These are phyloP conservation scores for Sympetrum striolatum DNA, from an alignment of 2,888 invertebrate genomes.

Conservation along the genomic window DNA sequence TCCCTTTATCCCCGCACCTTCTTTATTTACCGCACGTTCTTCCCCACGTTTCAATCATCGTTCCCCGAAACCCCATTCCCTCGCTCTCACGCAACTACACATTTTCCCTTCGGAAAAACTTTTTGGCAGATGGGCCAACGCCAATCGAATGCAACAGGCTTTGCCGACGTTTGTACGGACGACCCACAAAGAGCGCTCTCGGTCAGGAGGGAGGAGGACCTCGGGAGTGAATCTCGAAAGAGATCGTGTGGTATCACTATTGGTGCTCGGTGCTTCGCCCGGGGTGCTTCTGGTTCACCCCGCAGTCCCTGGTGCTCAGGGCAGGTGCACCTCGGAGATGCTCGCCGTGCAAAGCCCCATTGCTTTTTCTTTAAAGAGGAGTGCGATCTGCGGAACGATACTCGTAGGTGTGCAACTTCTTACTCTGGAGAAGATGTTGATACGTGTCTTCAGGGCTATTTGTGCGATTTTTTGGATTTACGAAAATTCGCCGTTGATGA, in stretches of 20 bases:
- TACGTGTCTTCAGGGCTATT: too few relatives aligned
- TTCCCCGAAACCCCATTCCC: neutral
- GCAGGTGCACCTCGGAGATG: neutral
- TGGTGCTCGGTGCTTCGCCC: neutral
- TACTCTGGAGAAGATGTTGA: too few relatives aligned
- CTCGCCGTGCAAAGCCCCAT: neutral
- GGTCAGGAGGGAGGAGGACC: neutral
- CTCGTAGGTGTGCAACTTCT: too few relatives aligned
- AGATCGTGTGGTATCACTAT: neutral
- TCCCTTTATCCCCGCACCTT: neutral
- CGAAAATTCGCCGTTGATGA: too few relatives aligned
- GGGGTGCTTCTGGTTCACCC: neutral
- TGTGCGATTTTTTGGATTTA: too few relatives aligned
- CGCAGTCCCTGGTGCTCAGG: neutral
- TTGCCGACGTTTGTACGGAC: slow-evolving; percentile 29
- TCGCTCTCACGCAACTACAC: neutral
- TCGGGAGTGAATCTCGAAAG: neutral
- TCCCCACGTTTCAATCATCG: neutral
- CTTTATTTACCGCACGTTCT: neutral
- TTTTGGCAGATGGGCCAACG: slow-evolving; percentile 31
- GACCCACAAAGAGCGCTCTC: slow-evolving; percentile 22
- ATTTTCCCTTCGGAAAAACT: neutral
- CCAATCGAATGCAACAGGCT: slow-evolving; percentile 42
- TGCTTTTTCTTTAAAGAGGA: neutral
- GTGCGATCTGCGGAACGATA: too few relatives aligned